Evolutionary conservation across 2,888 invertebrate species (phyloP), one percentile per base, ranked within the genome.

Genomic region (Acronicta psi): DNA sequence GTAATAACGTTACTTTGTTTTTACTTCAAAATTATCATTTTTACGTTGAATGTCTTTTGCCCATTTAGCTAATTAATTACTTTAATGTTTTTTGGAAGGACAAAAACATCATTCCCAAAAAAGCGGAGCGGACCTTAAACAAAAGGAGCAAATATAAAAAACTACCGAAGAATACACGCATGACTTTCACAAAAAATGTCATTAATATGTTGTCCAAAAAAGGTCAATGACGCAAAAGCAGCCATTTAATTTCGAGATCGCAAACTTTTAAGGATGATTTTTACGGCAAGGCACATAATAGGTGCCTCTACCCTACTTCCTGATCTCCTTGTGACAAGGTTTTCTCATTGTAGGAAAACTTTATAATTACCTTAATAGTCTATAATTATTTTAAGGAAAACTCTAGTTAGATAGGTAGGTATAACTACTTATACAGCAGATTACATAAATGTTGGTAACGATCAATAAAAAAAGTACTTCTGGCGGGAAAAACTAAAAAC

Each of bases 321-420:
- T 69, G 73, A 56, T 69, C 57, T 75, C 76, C 76, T 75, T 72
- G 69, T 50, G 10, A 34, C 64, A 64, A 64, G 59, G 60, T 55
- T 64, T 50, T 49, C 25, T 57, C n/a, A 3, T 29, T 52, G 46
- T 14, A 57, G 68, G 46, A 56, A 60, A 69, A 61, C 55, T 47
- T 54, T 16, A 17, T 58, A 55, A 56, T 54, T 44, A 11, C 25
- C 16, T 20, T 49, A 31, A 53, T 53, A 54, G 41, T 29, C 36
- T 23, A 37, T 37, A 20, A 55, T 46, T 3, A 38, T 37, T 50
- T 53, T 42, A 46, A 51, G 65, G 52, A 70, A 67, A 70, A 64
- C 36, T 61, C 34, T 53, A 46, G n/a, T 53, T 11, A 10, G 41
- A 47, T 49, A 2, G 9, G 29, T 34, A 10, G 9, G 9, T 37